These are phyloP conservation scores for Corythucha ciliata DNA, from an alignment of 2,888 invertebrate species.

Conservation along the genomic window DNA sequence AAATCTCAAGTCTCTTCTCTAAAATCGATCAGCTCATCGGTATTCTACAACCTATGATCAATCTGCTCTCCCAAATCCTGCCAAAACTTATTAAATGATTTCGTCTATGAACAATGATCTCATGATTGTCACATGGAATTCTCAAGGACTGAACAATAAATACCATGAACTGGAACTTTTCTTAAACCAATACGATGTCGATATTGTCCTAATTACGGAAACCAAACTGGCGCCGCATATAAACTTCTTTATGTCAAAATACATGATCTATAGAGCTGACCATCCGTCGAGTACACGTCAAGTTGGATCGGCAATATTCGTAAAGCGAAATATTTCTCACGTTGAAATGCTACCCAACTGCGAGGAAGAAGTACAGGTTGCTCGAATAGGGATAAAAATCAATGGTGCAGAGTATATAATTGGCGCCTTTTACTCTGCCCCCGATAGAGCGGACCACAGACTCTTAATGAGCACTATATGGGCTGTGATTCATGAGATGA, in stretches of 20 bases:
- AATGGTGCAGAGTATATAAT: not conserved
- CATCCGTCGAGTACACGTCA: not conserved
- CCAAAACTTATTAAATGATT: conserved; percentile 7
- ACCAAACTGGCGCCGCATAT: conserved; percentile 5
- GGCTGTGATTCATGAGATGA: not conserved
- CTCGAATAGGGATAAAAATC: not conserved
- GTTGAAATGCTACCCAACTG: not conserved
- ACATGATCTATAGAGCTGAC: conserved; percentile 7
- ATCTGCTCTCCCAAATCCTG: conserved; percentile 4
- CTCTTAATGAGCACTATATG: not conserved
- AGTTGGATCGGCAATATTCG: conserved; percentile 5
- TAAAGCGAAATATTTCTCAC: not conserved
- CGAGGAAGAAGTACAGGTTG: not conserved
- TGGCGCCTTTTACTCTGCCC: conserved; percentile 16
- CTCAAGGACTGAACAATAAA: conserved; percentile 9
- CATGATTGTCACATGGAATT: conserved; percentile 18
- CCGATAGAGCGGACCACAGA: no score
- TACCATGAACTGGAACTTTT: conserved; percentile 15
- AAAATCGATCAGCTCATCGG: not conserved
- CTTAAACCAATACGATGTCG: conserved; percentile 1
- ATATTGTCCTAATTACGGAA: conserved; percentile 13
- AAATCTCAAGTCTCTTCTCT: not conserved
- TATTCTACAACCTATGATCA: conserved; percentile 9
- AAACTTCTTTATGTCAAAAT: conserved; percentile 12
- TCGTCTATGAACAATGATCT: not conserved